Evolutionary conservation across 2,113 vertebrate genomes (phyloP).

Genomic region (Tympanuchus pallidicinctus): DNA sequence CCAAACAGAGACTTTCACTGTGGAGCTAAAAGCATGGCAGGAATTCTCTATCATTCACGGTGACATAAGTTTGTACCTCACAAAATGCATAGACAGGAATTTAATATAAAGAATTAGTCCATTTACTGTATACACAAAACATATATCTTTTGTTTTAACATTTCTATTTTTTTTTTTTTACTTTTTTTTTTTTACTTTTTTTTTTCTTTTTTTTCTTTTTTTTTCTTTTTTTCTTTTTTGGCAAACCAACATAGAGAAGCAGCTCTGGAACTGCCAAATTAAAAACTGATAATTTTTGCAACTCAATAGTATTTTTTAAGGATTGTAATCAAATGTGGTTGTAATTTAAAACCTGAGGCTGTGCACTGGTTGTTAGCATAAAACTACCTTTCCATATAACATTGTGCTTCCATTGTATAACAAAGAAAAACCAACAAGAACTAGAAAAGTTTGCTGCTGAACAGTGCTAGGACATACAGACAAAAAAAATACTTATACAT

Average conservation of each 20-base stretch:
- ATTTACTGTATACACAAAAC: conserved; percentile 85
- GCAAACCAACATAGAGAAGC: conserved; percentile 82
- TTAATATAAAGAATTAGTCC: conserved; percentile 88
- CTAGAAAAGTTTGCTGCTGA: conserved; percentile 82
- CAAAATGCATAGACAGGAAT: conserved; percentile 90
- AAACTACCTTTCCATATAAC: conserved; percentile 91
- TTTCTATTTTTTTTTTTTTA: conserved; percentile 37
- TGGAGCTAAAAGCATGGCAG: conserved; percentile 84
- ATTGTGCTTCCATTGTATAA: conserved; percentile 96
- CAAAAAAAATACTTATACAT: conserved; percentile 81
- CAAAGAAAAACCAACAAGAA: conserved; percentile 84
- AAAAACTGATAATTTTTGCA: conserved; percentile 77
- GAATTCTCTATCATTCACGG: conserved; percentile 84
- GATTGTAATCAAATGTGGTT: conserved; percentile 85
- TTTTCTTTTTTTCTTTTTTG: conserved; percentile 66
- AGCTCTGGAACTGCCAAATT: conserved; percentile 83
- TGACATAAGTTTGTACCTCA: conserved; percentile 86
- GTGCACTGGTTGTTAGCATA: conserved; percentile 90
- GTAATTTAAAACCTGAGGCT: conserved; percentile 95
- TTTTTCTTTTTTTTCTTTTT: not conserved
- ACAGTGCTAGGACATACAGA: conserved; percentile 91
- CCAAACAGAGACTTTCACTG: conserved; percentile 81
- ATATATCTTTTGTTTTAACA: conserved; percentile 77
- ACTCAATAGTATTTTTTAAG: conserved; percentile 79
- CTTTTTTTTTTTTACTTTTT: not conserved